Percentiles rank a stretch among this genome's conserved stretches.
These are phyloP conservation scores for Scaptomyza graminum DNA, from an alignment of 1,140 invertebrate species.

Conservation along the genomic window DNA sequence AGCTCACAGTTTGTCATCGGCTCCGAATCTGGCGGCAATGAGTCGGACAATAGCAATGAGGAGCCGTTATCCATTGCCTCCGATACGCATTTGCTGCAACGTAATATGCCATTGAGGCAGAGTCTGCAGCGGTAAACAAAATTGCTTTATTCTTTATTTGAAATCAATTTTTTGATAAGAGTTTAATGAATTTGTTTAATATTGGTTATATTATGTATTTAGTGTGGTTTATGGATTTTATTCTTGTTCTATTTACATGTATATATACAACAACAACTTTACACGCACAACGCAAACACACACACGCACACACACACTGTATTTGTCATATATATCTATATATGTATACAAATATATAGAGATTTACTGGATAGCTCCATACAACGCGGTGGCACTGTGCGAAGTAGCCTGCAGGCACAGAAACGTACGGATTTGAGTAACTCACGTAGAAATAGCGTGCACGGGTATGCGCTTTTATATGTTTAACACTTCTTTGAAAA, in stretches of 20 bases:
- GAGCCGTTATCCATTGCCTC: slow-evolving; percentile 84
- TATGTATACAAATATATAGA: slow-evolving; percentile 39
- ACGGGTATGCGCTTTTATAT: slow-evolving; percentile 81
- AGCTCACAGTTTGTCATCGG: slow-evolving; percentile 86
- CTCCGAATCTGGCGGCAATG: slow-evolving; percentile 88
- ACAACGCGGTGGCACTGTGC: slow-evolving; percentile 69
- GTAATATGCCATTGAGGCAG: slow-evolving; percentile 84
- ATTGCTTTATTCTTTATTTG: neutral
- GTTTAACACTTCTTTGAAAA: slow-evolving; percentile 53
- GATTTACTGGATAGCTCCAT: slow-evolving; percentile 78
- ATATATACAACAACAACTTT: slow-evolving; percentile 51
- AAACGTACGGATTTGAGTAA: slow-evolving; percentile 83
- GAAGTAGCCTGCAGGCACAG: slow-evolving; percentile 81
- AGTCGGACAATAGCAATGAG: slow-evolving; percentile 90
- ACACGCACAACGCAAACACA: slow-evolving; percentile 46
- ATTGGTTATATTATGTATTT: slow-evolving; percentile 18
- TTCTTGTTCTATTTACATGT: slow-evolving; percentile 69
- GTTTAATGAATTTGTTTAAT: neutral
- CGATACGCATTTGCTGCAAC: slow-evolving; percentile 75
- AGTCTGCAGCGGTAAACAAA: slow-evolving; percentile 84
- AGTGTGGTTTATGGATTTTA: slow-evolving; percentile 40
- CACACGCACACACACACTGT: slow-evolving; percentile 27
- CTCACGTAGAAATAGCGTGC: slow-evolving; percentile 83
- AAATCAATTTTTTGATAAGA: too few species aligned
- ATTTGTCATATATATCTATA: slow-evolving; percentile 10